Conservation (phyloP, 2,113 vertebrate species). For the Dipodomys stephensi region DNA sequence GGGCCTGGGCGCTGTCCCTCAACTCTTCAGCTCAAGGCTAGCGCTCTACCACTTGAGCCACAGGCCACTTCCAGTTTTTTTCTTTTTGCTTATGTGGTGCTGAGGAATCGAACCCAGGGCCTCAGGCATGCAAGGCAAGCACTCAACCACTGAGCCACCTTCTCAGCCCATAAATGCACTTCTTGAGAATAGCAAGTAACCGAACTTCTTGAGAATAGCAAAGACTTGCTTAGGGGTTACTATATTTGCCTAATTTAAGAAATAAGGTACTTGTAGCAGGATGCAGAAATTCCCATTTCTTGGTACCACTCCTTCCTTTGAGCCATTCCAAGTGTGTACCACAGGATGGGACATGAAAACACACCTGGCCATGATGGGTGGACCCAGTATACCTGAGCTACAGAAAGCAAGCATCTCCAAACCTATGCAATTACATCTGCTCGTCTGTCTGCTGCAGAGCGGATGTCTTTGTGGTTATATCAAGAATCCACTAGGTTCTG, state of each 20-base stretch:
- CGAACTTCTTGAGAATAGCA: neutral
- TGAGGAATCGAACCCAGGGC: no score
- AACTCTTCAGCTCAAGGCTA: no score
- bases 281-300: neutral
- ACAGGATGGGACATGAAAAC: neutral
- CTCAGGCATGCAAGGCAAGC: no score
- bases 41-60: no score
- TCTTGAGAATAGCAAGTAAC: neutral
- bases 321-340: neutral
- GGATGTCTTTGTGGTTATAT: slow-evolving; percentile 79
- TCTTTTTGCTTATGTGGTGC: no score
- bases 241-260: neutral
- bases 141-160: no score
- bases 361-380: neutral
- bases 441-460: slow-evolving; percentile 33
- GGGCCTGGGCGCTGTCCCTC: no score
- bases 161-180: no score
- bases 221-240: neutral
- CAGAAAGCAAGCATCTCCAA: neutral
- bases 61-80: no score
- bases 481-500: slow-evolving; percentile 45
- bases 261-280: neutral
- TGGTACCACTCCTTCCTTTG: neutral
- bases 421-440: neutral
- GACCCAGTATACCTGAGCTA: neutral